Percentiles rank a stretch among this genome's conserved stretches.
phyloP scores from a whole-genome alignment of 1,140 invertebrate species.

The Campoletis sonorensis region DNA sequence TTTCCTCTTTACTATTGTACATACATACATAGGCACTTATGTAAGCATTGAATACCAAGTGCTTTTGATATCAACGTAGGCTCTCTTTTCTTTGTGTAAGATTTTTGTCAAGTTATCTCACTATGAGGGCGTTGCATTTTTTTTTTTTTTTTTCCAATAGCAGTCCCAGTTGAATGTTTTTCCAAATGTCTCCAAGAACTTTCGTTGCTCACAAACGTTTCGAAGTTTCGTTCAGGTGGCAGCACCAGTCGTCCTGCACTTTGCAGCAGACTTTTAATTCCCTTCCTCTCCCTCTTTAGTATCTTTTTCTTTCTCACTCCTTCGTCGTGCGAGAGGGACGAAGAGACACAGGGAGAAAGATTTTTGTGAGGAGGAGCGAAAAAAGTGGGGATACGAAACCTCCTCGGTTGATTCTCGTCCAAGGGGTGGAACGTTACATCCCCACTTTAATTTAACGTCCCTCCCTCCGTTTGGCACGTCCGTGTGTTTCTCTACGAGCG shows the following conservation, averaged over 20 bases:
- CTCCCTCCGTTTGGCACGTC: conserved; percentile 1
- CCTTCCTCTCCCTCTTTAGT: background rate
- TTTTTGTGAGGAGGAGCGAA: conserved; percentile 37
- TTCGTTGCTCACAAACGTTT: background rate
- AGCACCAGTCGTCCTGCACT: conserved; percentile 67
- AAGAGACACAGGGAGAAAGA: conserved; percentile 13
- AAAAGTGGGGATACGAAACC: conserved; percentile 41
- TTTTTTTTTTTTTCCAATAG: background rate
- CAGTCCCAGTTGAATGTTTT: background rate
- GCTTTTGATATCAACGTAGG: background rate
- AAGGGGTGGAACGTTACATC: conserved; percentile 30
- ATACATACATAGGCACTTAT: background rate
- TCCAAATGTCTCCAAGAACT: background rate
- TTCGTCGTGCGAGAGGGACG: background rate
- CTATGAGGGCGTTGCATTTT: too few relatives aligned
- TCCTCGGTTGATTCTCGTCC: conserved; percentile 25
- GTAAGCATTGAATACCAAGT: background rate
- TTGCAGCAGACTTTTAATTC: conserved; percentile 15
- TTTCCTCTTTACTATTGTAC: background rate
- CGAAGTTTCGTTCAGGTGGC: conserved; percentile 64
- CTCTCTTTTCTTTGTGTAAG: too few relatives aligned
- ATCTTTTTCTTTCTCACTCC: conserved; percentile 22
- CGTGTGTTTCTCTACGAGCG: conserved; percentile 12
- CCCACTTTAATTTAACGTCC: conserved; percentile 5
- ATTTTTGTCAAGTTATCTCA: too few relatives aligned